Evolutionary conservation across 2,797 vertebrate genomes (phyloP), one percentile per base, ranked within the genome.

Genomic region (Pterois miles): DNA sequence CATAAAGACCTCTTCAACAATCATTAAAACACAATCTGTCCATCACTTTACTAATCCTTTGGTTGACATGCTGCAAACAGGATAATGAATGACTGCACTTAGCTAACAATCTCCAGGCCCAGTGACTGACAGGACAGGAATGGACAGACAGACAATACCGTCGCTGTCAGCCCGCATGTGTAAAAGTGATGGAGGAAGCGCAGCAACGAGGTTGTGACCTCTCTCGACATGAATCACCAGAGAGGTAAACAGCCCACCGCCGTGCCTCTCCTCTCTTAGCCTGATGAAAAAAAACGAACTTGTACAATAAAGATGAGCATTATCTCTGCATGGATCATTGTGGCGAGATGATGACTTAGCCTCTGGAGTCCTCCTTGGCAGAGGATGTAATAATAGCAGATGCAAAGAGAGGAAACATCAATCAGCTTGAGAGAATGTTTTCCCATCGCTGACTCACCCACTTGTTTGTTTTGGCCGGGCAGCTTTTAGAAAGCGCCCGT

Each of bases 401-500:
- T 86, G 79, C 89, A 81, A 75, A 31, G 71, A 88, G 83, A 89
- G 92, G 92, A 95, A 93, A 84, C 88, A 92, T 92, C 89, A 90
- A 86, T 93, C 88, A 88, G 73, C 81, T 65, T 83, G 82, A 86
- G 82, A 86, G 88, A 93, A 92, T 83, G 84, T 85, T 88, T 86
- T 85, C 71, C 62, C 74, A 86, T 63, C 46, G n/a, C 78, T 87
- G 87, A 91, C 82, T 91, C 83, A 83, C 73, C 65, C 78, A 20
- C 73, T 80, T 91, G 90, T 94, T 94, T 92, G 86, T 92, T 91
- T 93, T 93, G 90, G 90, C 71, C 2, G 27, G 34, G 59, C 74
- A 22, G 79, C 48, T 78, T 76, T 82, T 33, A 31, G 14, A 86
- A 74, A 80, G 53, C 57, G 59, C 77, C 60, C 59, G 8, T 73